Percentiles rank a stretch among this genome's conserved stretches.
These are phyloP conservation scores for Laodelphax striatellus DNA, from an alignment of 1,140 invertebrate genomes.

Conservation along the genomic window DNA sequence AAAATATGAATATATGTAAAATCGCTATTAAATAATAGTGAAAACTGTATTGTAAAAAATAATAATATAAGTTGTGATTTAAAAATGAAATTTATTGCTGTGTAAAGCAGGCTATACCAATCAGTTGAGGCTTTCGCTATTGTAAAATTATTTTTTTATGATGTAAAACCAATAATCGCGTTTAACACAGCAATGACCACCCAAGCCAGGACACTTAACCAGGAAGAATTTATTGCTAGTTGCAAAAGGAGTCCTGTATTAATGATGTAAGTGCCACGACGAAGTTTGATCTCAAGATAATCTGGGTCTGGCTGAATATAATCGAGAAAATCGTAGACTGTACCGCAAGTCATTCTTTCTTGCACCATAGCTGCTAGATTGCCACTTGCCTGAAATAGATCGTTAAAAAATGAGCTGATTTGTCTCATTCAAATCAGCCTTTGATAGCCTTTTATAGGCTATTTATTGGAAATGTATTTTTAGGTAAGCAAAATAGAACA, in stretches of 20 bases:
- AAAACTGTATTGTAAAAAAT: too few species aligned
- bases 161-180: background rate
- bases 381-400: conserved; percentile 34
- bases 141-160: too few species aligned
- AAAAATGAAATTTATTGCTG: too few species aligned
- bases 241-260: conserved; percentile 48
- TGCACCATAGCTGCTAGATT: conserved; percentile 46
- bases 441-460: too few species aligned
- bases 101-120: too few species aligned
- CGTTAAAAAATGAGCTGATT: background rate
- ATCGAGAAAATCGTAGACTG: conserved; percentile 62
- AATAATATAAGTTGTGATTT: too few species aligned
- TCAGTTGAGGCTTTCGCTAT: too few species aligned
- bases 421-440: too few species aligned
- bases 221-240: conserved; percentile 41
- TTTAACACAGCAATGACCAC: conserved; percentile 27
- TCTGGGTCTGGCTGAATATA: conserved; percentile 47
- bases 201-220: conserved; percentile 45
- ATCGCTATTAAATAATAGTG: too few species aligned
- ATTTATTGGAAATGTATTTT: too few species aligned
- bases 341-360: conserved; percentile 46
- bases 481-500: too few species aligned
- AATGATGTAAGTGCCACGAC: conserved; percentile 45
- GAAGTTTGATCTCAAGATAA: conserved; percentile 32
- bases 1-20: too few species aligned